Conservation (phyloP, 2,797 vertebrate genomes). For the Pyrocephalus nanus region DNA sequence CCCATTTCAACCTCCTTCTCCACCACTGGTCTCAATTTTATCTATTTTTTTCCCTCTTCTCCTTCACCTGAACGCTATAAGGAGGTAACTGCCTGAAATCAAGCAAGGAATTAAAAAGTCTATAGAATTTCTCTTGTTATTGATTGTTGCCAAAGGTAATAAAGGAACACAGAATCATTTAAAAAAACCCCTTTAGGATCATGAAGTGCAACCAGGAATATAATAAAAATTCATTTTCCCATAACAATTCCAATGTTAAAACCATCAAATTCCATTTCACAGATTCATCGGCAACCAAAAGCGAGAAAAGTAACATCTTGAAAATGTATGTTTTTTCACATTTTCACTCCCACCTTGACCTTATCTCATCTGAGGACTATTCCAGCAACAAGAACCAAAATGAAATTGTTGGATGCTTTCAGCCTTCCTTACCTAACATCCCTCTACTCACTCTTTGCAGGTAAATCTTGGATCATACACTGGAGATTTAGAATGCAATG, state of each 20-base stretch:
- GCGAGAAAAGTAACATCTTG: not conserved
- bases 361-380: not conserved
- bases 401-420: not conserved
- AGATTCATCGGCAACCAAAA: not conserved
- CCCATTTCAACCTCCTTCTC: not conserved
- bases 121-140: not conserved
- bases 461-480: not conserved
- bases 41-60: rapidly evolving
- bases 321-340: not conserved
- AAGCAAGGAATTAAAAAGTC: not conserved
- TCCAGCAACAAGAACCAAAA: not conserved
- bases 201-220: not conserved
- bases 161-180: not conserved
- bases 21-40: not conserved
- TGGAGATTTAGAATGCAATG: not conserved
- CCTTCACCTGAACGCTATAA: not conserved
- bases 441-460: not conserved
- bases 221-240: not conserved
- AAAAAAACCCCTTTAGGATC: not conserved
- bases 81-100: not conserved
- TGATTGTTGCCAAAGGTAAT: not conserved
- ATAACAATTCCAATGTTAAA: not conserved
- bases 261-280: not conserved
- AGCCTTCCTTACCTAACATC: not conserved
- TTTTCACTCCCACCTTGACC: not conserved